These are phyloP conservation scores for Tragelaphus imberbis DNA, from an alignment of 2,113 vertebrate species.

Conservation along the genomic window DNA sequence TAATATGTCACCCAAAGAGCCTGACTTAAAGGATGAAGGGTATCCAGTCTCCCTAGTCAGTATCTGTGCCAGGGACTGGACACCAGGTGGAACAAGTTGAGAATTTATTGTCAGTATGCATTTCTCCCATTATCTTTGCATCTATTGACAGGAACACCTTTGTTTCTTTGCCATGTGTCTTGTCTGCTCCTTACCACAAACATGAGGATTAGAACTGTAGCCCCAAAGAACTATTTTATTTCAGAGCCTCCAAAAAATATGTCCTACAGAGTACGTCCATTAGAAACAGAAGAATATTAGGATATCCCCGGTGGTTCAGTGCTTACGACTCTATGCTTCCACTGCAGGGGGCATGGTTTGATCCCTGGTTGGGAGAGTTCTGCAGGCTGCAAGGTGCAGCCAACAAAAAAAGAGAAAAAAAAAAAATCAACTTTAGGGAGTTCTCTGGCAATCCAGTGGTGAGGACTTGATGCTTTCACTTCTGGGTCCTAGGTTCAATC, in stretches of 20 bases:
- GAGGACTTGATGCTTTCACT: too few relatives aligned
- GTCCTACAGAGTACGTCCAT: background rate
- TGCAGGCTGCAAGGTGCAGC: background rate
- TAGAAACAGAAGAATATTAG: background rate
- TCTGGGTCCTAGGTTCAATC: background rate
- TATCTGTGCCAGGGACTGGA: background rate
- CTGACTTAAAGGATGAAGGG: background rate
- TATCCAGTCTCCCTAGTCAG: background rate
- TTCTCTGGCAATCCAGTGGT: background rate
- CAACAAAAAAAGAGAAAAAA: background rate
- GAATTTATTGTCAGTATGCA: background rate
- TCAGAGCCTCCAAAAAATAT: background rate
- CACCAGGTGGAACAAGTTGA: background rate
- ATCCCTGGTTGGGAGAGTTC: background rate
- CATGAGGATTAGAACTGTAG: background rate
- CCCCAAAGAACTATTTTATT: background rate
- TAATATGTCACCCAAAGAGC: background rate
- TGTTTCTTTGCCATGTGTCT: background rate
- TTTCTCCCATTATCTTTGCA: background rate
- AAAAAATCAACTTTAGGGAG: background rate
- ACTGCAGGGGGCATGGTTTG: background rate
- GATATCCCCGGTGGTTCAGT: background rate
- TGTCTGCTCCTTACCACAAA: background rate
- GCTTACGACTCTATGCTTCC: background rate
- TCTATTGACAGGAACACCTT: background rate